Percentiles rank a stretch among this genome's conserved stretches.
These are phyloP conservation scores for Microctenopoma lineatum DNA, from an alignment of 2,797 vertebrate genomes.

Conservation along the genomic window DNA sequence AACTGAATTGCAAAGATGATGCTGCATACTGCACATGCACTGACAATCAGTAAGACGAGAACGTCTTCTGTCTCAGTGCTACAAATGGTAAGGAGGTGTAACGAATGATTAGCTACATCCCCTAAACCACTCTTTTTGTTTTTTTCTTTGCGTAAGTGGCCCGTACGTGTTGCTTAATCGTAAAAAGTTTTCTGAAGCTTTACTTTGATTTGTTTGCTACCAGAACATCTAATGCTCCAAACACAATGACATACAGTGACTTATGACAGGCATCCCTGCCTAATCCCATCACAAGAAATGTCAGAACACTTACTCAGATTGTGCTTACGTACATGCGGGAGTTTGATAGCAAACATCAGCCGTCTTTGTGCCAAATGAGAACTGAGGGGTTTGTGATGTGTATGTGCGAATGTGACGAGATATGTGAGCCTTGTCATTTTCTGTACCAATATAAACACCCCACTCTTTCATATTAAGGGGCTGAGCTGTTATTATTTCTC, in stretches of 20 bases:
- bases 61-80: constrained; percentile 46
- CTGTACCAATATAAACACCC: constrained; percentile 28
- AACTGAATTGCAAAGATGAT: constrained; percentile 54
- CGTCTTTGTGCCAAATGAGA: constrained; percentile 27
- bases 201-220: constrained; percentile 9
- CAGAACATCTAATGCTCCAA: neutral
- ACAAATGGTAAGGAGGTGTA: constrained; percentile 44
- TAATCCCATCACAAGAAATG: constrained; percentile 24
- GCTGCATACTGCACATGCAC: constrained; percentile 43
- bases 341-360: constrained; percentile 14
- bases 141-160: constrained; percentile 16
- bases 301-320: constrained; percentile 12
- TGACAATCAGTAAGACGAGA: constrained; percentile 56
- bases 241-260: constrained; percentile 7
- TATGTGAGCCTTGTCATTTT: constrained; percentile 22
- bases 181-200: constrained; percentile 15
- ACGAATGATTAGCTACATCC: constrained; percentile 43
- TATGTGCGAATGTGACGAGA: constrained; percentile 45
- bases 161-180: constrained; percentile 30
- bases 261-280: constrained; percentile 25
- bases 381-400: constrained; percentile 25
- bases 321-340: constrained; percentile 20
- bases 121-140: constrained; percentile 26
- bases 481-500: constrained; percentile 6
- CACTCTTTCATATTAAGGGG: constrained; percentile 26